Percentiles rank a stretch among this genome's conserved stretches.
Conservation (phyloP, 2,113 vertebrate genomes). For the Strix aluco region DNA sequence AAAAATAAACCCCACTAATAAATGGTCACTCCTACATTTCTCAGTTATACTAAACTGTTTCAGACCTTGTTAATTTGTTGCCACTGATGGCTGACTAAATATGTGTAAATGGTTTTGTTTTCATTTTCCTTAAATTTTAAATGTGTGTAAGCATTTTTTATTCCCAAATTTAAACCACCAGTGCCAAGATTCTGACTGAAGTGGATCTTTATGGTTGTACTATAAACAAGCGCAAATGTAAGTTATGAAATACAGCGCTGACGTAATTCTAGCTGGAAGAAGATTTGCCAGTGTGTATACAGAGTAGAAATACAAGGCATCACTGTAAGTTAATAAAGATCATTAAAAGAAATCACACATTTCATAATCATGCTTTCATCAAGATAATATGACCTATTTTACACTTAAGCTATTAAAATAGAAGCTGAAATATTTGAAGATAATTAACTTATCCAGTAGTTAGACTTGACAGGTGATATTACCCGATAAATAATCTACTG, state of each 20-base stretch:
- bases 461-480: constrained; percentile 1
- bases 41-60: not conserved
- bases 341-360: not conserved
- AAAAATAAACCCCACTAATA: not conserved
- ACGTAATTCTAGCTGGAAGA: not conserved
- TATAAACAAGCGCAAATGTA: not conserved
- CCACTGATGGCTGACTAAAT: not conserved
- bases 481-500: not conserved
- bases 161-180: constrained; percentile 45
- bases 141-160: constrained; percentile 62
- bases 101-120: not conserved
- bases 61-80: not conserved
- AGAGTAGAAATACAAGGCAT: not conserved
- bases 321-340: not conserved
- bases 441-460: not conserved
- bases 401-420: not conserved
- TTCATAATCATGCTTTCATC: not conserved
- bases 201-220: not conserved
- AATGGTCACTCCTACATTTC: not conserved
- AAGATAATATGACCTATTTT: not conserved
- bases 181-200: constrained; percentile 59
- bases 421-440: constrained; percentile 40
- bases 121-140: constrained; percentile 48
- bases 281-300: not conserved
- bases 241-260: not conserved